Evolutionary conservation across 2,888 invertebrate species (phyloP), one percentile per base, ranked within the genome.

Genomic region (Diabrotica balteata): DNA sequence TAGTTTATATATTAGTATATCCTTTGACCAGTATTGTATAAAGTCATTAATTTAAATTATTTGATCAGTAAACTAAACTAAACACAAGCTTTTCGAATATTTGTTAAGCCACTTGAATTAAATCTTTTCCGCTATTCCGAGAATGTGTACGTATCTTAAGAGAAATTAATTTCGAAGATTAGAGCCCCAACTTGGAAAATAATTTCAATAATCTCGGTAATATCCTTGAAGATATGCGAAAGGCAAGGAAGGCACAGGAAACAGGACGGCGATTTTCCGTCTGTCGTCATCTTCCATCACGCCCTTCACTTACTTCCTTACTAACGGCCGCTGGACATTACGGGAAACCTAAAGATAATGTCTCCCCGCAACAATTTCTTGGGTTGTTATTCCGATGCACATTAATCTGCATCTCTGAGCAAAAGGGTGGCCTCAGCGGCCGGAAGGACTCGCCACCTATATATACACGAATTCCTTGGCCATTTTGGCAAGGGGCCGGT

Each of bases 321-420:
- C 67, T 51, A 60, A 59, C 59, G 60, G 51, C 64, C 52, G 58
- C 58, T 69, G 73, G 71, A 73, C 73, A 71, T 73, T 68, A 68
- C 63, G 68, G 71, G 68, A 67, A 73, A 72, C 70, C 69, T 71
- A 70, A 66, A 71, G 73, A 72, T 74, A 74, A 75, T 74, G 76
- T 71, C 69, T 59, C 69, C 72, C 80, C 80, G 77, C 81, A 80
- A 80, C 80, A 80, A 81, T 82, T 83, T 83, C 83, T 84, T 83
- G 79, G 75, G 78, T 81, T 83, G 83, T 66, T 69, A 65, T 61
- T 80, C 80, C 83, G 81, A 81, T 81, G 81, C 82, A 83, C 82
- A 84, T 84, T 83, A 83, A 83, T 82, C 80, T 82, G 81, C 81
- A 82, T 81, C 80, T 80, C 76, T 70, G 78, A 72, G 70, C 73